Percentiles rank a stretch among this genome's conserved stretches.
Evolutionary conservation across 2,113 vertebrate genomes (phyloP).

Genomic region (Cryptoleucopteryx plumbea): DNA sequence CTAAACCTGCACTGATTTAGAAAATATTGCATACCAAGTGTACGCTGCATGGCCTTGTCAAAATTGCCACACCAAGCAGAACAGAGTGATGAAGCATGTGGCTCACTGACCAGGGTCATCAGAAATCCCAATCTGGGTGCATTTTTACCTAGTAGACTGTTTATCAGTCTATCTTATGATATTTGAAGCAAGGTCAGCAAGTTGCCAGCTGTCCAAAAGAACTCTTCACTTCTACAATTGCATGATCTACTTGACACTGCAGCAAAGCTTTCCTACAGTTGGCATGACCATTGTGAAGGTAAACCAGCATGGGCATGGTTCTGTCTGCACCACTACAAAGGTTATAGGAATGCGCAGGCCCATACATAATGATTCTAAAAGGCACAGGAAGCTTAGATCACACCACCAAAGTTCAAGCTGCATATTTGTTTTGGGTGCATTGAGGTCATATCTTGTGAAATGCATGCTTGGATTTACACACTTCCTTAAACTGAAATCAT

Average conservation of each 20-base stretch:
- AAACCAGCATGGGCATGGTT: neutral
- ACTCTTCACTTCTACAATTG: neutral
- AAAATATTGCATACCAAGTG: neutral
- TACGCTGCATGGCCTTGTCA: neutral
- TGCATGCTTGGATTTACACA: neutral
- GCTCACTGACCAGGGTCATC: neutral
- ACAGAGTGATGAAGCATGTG: neutral
- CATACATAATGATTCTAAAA: neutral
- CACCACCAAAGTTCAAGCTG: neutral
- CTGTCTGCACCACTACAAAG: neutral
- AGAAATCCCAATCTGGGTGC: neutral
- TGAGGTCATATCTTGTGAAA: neutral
- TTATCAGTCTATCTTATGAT: neutral
- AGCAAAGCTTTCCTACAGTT: neutral
- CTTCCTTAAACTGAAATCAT: neutral
- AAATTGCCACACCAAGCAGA: neutral
- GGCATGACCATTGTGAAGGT: neutral
- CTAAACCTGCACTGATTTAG: neutral
- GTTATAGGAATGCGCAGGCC: neutral
- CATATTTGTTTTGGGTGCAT: neutral
- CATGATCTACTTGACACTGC: rapidly evolving
- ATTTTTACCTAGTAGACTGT: neutral
- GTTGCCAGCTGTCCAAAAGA: neutral
- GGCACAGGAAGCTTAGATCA: neutral
- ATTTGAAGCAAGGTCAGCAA: neutral